Base-by-base conservation (phyloP, 1,140 invertebrate species). In the Lamellibrachia luymesi region DNA sequence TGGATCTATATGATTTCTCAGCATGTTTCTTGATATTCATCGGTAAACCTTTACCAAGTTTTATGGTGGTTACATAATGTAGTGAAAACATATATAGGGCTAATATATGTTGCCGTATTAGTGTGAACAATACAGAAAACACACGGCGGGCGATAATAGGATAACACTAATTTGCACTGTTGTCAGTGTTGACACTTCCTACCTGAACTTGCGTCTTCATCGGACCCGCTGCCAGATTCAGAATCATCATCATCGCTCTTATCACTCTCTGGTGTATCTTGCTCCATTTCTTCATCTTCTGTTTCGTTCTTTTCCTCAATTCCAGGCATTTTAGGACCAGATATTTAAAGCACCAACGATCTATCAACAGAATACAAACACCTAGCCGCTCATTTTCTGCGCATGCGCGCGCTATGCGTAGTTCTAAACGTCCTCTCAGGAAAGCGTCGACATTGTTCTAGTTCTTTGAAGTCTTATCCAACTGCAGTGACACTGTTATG, bases 271-370 rank as follows among this genome's bases (percentile, higher is more conserved):
- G 89, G 92, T 8, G 93, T 64, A 91, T 94, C 93, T 92, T 94
- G 93, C n/a, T 94, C 93, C 93, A 94, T 94, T 50, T 94, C 93
- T 49, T 94, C 93, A 80, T 94, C 93, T 52, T 94, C 93, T n/a
- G 92, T 56, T 27, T 90, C 92, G 52, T 94, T 94, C 64, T 94
- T 94, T 25, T 92, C 92, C n/a, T 93, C 90, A 38, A 94, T 91
- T 51, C 51, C 50, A 25, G 93, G 93, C 93, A 94, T 94, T 50
- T 93, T 93, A 17, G 10, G 2, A 80, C 64, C 13, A 80, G 64
- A 80, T 50, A 51, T 50, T 50, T 50, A 91, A 91, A 91, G 91
- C 91, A 91, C 49, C 51, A 91, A 91, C 91, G 51, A 91, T 50
- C 49, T 91, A 91, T 4, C 51, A 4, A 50, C 10, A 91, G 4